phyloP scores from a whole-genome alignment of 2,888 invertebrate species.

The Drosophila quinaria region DNA sequence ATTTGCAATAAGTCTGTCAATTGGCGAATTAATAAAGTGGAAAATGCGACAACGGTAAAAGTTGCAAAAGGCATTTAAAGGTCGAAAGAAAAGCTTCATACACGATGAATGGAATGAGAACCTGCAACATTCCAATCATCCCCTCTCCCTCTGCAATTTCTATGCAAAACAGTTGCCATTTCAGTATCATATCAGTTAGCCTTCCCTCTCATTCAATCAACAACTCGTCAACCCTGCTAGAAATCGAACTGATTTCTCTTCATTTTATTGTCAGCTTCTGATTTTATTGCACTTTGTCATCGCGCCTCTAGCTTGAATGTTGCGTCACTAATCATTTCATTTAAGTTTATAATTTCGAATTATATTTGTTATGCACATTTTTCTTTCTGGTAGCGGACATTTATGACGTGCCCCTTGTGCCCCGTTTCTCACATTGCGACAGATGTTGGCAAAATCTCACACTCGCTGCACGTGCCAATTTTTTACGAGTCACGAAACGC shows the following conservation, averaged over 20 bases:
- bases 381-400: conserved; percentile 48
- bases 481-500: conserved; percentile 50
- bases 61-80: conserved; percentile 57
- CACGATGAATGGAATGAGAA: neutral
- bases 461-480: conserved; percentile 62
- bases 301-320: conserved; percentile 68
- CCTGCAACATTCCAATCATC: conserved; percentile 11
- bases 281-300: conserved; percentile 83
- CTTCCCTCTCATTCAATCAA: conserved; percentile 20
- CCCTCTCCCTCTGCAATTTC: conserved; percentile 42
- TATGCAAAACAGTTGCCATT: conserved; percentile 54
- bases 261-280: conserved; percentile 53
- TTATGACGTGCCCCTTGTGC: conserved; percentile 61
- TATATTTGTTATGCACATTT: conserved; percentile 70
- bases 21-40: conserved; percentile 84
- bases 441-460: conserved; percentile 51
- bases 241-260: conserved; percentile 56
- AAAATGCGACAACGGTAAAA: conserved; percentile 74
- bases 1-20: conserved; percentile 83
- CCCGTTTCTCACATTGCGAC: conserved; percentile 35
- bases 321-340: conserved; percentile 82
- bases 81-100: conserved; percentile 35
- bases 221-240: conserved; percentile 64
- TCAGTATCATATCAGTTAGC: neutral
- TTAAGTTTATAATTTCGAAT: conserved; percentile 72